Base-by-base conservation (phyloP, 2,888 invertebrate species). In the Patella ulyssiponensis region DNA sequence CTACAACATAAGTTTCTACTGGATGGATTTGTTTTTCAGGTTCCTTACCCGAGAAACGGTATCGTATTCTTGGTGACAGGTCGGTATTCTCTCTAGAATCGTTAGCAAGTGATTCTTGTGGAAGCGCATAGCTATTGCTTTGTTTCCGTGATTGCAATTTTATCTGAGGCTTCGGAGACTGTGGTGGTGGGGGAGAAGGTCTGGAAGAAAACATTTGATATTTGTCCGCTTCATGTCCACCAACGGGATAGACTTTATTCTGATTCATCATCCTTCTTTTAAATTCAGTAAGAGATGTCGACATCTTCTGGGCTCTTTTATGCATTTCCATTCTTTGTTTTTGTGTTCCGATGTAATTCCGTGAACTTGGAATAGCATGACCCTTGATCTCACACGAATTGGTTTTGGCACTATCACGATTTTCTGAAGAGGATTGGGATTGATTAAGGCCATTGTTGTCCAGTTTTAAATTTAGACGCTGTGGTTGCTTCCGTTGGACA, bases 321-420 rank as follows among this genome's bases (percentile, higher is more conserved):
- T 64, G 64, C 3, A 64, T 64, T 64, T 64, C 64, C 20, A 64
- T 64, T 4, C 64, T 64, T 23, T 20, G 20, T 64, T 64, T 64
- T 23, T 64, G 64, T 23, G 64, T 64, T 64, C 64, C 64, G 20
- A 64, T 23, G 23, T 64, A 64, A 64, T 64, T 64, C 12, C 20
- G 20, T 1, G 64, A 64, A 23, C 23, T 64, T 20, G 9, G 20
- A 64, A 64, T 64, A 23, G 64, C 64, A 64, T 23, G 14, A 64
- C 64, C 64, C 15, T 23, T 64, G 20, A 64, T 64, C 23, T 64
- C 64, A 64, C 64, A 64, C 14, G 64, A 64, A 64, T 64, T 64
- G 12, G 23, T 23, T 23, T 64, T 64, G 11, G 20, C 20, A 64
- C 23, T 64, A 12, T 20, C 20, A 23, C 64, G 64, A 9, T 64